Evolutionary conservation across 1,140 invertebrate genomes (phyloP).

Genomic region (Alviniconcha marisindica): DNA sequence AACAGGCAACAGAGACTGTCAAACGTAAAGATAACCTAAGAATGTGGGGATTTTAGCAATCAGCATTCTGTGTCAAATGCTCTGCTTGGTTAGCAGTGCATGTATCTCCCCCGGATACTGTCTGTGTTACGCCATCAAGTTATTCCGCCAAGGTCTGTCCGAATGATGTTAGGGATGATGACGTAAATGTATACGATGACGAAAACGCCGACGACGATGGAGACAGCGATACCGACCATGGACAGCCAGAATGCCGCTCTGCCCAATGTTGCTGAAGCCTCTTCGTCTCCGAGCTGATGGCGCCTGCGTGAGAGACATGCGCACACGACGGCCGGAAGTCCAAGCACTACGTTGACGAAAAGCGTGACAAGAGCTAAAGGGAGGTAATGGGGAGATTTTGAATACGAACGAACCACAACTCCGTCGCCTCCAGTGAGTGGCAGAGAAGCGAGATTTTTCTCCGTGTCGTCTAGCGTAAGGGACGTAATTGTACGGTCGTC

Average conservation of each 20-base stretch:
- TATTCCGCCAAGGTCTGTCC: not conserved
- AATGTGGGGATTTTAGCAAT: no score
- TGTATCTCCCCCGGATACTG: not conserved
- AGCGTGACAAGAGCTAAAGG: conserved; percentile 39
- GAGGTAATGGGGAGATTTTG: conserved; percentile 45
- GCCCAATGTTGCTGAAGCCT: not conserved
- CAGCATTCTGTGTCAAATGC: not conserved
- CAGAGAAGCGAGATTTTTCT: conserved; percentile 34
- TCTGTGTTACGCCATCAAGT: not conserved
- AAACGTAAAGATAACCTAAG: no score
- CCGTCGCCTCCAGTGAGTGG: conserved; percentile 41
- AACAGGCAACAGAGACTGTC: no score
- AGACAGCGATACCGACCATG: conserved; percentile 36
- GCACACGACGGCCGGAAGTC: conserved; percentile 35
- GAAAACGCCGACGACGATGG: conserved; percentile 40
- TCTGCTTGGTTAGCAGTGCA: not conserved
- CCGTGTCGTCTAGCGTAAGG: conserved; percentile 24
- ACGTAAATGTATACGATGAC: conserved; percentile 42
- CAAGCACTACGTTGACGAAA: conserved; percentile 37
- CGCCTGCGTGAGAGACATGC: conserved; percentile 30
- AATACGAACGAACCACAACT: conserved; percentile 38
- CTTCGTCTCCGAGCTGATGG: conserved; percentile 9
- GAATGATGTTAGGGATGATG: conserved; percentile 45
- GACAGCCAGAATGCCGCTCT: conserved; percentile 42
- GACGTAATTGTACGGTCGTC: conserved; percentile 31